Evolutionary conservation across 1,140 invertebrate genomes (phyloP).

Genomic region (Solenopsis invicta): DNA sequence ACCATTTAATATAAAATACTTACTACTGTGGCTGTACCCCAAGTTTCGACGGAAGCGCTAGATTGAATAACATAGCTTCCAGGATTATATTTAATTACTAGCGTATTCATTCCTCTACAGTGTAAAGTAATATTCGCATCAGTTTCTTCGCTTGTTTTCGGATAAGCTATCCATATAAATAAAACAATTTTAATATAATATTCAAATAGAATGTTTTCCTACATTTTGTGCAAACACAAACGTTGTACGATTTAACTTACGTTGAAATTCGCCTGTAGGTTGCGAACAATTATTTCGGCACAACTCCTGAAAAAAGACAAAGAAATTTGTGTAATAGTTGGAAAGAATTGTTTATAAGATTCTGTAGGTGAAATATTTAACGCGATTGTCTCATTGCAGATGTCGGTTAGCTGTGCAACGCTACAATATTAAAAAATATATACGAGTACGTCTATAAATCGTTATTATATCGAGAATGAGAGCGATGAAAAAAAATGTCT

Average conservation of each 20-base stretch:
- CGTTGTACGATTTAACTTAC: slow-evolving; percentile 31
- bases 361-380: too few species aligned
- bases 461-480: not conserved
- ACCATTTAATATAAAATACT: slow-evolving; percentile 18
- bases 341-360: not conserved
- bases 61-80: slow-evolving; percentile 77
- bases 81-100: slow-evolving; percentile 75
- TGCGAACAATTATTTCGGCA: slow-evolving; percentile 18
- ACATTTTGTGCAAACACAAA: not conserved
- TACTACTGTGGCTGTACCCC: slow-evolving; percentile 64
- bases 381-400: too few species aligned
- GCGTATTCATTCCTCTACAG: slow-evolving; percentile 69
- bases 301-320: slow-evolving; percentile 29
- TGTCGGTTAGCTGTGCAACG: too few species aligned
- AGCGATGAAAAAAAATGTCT: not conserved
- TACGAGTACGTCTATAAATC: not conserved
- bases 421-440: not conserved
- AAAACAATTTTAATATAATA: slow-evolving; percentile 35
- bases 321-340: not conserved
- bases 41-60: not conserved
- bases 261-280: not conserved
- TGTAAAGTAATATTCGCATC: slow-evolving; percentile 73
- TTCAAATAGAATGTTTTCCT: not conserved
- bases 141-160: slow-evolving; percentile 43
- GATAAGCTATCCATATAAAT: slow-evolving; percentile 31